Evolutionary conservation across 2,888 invertebrate genomes (phyloP).

Genomic region (Arctia plantaginis): DNA sequence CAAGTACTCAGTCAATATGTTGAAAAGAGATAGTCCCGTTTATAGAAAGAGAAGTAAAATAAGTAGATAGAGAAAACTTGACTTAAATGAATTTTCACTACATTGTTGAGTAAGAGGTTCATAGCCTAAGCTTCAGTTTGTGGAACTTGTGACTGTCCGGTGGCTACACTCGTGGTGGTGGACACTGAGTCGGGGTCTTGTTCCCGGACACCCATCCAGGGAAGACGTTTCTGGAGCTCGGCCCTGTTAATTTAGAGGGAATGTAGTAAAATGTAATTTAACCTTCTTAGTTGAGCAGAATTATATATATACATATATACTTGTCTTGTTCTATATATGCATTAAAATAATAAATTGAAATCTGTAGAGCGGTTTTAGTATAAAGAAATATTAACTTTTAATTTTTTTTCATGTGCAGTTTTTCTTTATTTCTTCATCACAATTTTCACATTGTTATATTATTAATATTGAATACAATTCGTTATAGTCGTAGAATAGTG

Average conservation of each 20-base stretch:
- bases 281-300: neutral
- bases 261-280: neutral
- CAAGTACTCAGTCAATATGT: neutral
- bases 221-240: slow-evolving; percentile 92
- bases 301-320: neutral
- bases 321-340: no score
- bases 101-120: slow-evolving; percentile 1
- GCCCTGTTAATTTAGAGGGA: slow-evolving; percentile 79
- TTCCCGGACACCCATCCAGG: slow-evolving; percentile 91
- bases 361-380: no score
- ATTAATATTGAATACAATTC: no score
- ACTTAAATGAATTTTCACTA: slow-evolving; percentile 35
- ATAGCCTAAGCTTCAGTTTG: slow-evolving; percentile 64
- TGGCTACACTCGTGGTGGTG: slow-evolving; percentile 80
- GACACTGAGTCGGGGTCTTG: slow-evolving; percentile 86
- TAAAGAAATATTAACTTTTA: no score
- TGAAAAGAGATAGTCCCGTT: neutral
- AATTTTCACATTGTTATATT: no score
- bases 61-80: slow-evolving; percentile 3
- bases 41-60: neutral
- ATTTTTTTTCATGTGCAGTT: no score
- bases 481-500: no score
- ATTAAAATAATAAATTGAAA: no score
- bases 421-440: no score
- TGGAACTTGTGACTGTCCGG: slow-evolving; percentile 61